Evolutionary conservation across 2,797 vertebrate genomes (phyloP).

Genomic region (Smutsia gigantea): DNA sequence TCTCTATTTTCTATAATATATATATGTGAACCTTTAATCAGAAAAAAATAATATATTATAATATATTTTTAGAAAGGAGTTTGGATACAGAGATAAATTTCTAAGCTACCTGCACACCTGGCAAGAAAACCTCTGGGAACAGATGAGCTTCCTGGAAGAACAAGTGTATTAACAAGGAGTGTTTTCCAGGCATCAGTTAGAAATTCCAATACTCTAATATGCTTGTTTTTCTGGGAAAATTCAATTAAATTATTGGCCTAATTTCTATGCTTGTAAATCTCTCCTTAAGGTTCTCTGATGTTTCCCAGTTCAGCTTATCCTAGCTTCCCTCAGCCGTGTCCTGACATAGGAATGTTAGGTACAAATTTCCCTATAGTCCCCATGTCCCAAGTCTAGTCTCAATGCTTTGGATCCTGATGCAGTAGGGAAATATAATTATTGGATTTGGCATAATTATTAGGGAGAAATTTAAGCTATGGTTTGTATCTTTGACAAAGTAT

Average conservation of each 20-base stretch:
- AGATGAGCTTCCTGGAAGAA: too few species aligned
- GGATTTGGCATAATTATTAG: neutral
- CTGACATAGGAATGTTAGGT: neutral
- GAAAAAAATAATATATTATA: neutral
- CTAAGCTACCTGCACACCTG: rapidly evolving
- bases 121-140: neutral
- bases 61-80: neutral
- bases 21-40: neutral
- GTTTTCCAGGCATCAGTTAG: neutral
- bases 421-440: neutral
- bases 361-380: neutral
- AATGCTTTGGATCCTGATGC: neutral
- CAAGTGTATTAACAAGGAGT: too few species aligned
- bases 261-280: neutral
- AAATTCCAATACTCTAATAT: too few species aligned
- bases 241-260: neutral
- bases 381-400: neutral
- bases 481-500: neutral
- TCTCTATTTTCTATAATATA: neutral
- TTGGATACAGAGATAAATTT: neutral
- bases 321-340: neutral
- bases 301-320: neutral
- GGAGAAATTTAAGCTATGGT: neutral
- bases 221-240: neutral
- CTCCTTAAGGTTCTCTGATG: rapidly evolving